These are phyloP conservation scores for Threskiornis aethiopicus DNA, from an alignment of 2,797 vertebrate genomes.

Conservation along the genomic window DNA sequence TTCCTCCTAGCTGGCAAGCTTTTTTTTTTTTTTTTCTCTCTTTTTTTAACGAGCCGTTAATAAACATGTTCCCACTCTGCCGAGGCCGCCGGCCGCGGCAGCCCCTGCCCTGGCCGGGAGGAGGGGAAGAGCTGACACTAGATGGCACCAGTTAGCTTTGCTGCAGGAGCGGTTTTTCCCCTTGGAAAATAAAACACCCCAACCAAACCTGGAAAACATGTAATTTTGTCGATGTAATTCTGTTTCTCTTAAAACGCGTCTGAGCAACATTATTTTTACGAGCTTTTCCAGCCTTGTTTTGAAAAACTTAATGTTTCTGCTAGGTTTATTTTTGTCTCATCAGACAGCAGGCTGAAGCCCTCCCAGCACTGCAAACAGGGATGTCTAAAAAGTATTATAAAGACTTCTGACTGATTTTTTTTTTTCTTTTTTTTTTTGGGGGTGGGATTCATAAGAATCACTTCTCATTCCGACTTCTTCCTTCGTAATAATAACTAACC, in stretches of 20 bases:
- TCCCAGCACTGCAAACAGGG: background rate
- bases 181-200: constrained; percentile 63
- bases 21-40: background rate
- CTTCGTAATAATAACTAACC: constrained; percentile 1
- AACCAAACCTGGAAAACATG: constrained; percentile 68
- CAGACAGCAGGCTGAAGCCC: background rate
- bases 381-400: constrained; percentile 13
- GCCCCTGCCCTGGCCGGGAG: background rate
- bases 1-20: constrained; percentile 24
- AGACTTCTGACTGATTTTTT: background rate
- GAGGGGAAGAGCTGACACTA: background rate
- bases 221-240: constrained; percentile 64
- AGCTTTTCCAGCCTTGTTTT: constrained; percentile 66
- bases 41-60: background rate
- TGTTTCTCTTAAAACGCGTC: constrained; percentile 60
- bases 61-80: background rate
- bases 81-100: background rate
- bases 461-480: constrained; percentile 61
- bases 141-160: constrained; percentile 53
- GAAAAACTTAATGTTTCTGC: constrained; percentile 56
- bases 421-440: background rate
- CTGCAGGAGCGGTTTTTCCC: background rate
- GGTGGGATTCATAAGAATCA: constrained; percentile 35
- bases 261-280: constrained; percentile 67
- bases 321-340: constrained; percentile 54